Percentiles rank a stretch among this genome's conserved stretches.
These are phyloP conservation scores for Lacanobia wlatinum DNA, from an alignment of 2,888 invertebrate species.

Conservation along the genomic window DNA sequence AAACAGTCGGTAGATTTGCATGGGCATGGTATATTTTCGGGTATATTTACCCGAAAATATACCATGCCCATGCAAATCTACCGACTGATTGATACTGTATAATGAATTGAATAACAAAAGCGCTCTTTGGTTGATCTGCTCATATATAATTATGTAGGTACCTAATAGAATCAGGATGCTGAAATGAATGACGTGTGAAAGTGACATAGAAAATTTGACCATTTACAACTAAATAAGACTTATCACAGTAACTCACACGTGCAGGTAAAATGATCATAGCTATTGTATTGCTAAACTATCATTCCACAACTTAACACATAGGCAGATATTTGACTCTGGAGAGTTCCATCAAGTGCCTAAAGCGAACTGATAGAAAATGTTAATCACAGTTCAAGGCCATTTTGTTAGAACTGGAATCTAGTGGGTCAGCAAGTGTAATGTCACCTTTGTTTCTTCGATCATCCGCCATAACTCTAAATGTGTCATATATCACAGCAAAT, in stretches of 20 bases:
- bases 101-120: background rate
- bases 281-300: no score
- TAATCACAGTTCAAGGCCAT: constrained; percentile 25
- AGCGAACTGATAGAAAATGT: background rate
- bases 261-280: no score
- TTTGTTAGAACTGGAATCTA: constrained; percentile 22
- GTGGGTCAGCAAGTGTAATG: constrained; percentile 16
- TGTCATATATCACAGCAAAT: constrained; percentile 33
- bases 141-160: background rate
- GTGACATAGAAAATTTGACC: background rate
- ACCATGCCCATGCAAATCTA: background rate
- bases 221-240: no score
- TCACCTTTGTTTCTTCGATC: constrained; percentile 39
- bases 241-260: no score
- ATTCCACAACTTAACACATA: background rate
- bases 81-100: background rate
- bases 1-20: background rate
- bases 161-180: background rate
- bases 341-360: background rate
- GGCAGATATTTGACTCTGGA: background rate
- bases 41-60: background rate
- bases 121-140: background rate
- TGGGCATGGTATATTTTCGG: background rate
- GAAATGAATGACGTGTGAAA: background rate
- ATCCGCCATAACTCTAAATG: constrained; percentile 24